phyloP scores from a whole-genome alignment of 1,140 invertebrate species.

The Drosophila sp. region DNA sequence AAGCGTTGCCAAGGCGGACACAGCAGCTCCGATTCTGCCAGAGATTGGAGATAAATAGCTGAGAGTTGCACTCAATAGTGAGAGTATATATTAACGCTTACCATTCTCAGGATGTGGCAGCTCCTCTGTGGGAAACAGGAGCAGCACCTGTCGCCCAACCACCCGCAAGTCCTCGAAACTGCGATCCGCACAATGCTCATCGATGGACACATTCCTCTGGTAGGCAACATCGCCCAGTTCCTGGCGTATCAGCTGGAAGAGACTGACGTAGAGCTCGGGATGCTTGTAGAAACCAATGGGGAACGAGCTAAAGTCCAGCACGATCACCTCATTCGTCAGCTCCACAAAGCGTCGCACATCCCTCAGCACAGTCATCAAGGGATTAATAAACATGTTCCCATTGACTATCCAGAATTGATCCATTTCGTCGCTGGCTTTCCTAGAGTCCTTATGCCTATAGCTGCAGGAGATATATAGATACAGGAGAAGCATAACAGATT shows the following conservation, averaged over 20 bases:
- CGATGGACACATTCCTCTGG: conserved; percentile 42
- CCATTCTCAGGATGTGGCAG: conserved; percentile 74
- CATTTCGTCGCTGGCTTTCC: conserved; percentile 29
- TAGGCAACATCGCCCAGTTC: conserved; percentile 71
- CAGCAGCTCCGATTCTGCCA: conserved; percentile 66
- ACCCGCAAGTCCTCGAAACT: conserved; percentile 54
- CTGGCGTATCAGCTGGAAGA: conserved; percentile 58
- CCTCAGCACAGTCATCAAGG: conserved; percentile 85
- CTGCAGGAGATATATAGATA: conserved; percentile 25
- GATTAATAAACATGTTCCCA: conserved; percentile 86
- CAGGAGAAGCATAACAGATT: too few relatives aligned
- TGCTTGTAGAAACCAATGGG: conserved; percentile 82
- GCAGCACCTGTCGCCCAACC: conserved; percentile 46
- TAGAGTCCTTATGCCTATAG: conserved; percentile 40
- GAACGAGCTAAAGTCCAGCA: conserved; percentile 86
- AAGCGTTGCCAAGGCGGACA: conserved; percentile 78
- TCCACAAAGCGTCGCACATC: conserved; percentile 86
- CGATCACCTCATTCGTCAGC: conserved; percentile 86
- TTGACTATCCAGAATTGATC: conserved; percentile 87
- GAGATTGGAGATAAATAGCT: too few relatives aligned
- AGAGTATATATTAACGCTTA: conserved; percentile 23
- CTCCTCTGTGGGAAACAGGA: conserved; percentile 73
- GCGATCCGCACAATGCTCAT: conserved; percentile 64
- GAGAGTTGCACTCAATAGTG: too few relatives aligned
- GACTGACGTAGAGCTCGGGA: conserved; percentile 66